Evolutionary conservation across 2,113 vertebrate genomes (phyloP), one percentile per base, ranked within the genome.

Genomic region (Colius striatus): DNA sequence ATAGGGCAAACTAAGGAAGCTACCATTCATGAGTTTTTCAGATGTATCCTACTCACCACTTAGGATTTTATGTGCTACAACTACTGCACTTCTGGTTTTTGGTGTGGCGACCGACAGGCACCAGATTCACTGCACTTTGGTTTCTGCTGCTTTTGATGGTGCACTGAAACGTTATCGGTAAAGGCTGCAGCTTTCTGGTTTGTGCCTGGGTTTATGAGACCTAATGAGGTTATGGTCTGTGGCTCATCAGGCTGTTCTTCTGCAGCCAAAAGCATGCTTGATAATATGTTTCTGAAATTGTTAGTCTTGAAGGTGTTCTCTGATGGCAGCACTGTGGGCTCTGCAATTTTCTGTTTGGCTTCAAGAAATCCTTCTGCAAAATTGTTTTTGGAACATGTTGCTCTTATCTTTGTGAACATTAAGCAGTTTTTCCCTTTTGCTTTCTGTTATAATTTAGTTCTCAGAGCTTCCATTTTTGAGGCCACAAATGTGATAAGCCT

Each of bases 51-150:
- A 36, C 16, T 26, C 18, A 16, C 6, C 19, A 50, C 9, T 61
- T 29, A 32, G 18, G 16, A 8, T 11, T 65, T 65, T 48, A 51
- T 21, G 36, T 34, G 63, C 36, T 76, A 6, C 13, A 38, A 4
- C 21, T 43, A 12, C 20, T 0, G 0, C 54, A 22, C 9, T n/a
- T 67, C 38, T 43, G 38, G 12, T 41, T 41, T 41, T 41, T 41
- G 29, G 2, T n/a, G n/a, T 0, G 1, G 51, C 6, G 32, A 3
- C 10, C 13, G 16, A 20, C 20, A 16, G 10, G n/a, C 19, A 41
- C 32, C 45, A 41, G 23, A 18, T n/a, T 38, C 22, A 11, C 3
- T 0, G 5, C 1, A 2, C 38, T 32, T 32, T 18, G 4, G 9
- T 43, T 66, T 30, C 54, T 67, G 4, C n/a, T 43, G 10, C 21